Evolutionary conservation across 2,797 vertebrate species (phyloP).

Genomic region (Sebastes matsubarae): DNA sequence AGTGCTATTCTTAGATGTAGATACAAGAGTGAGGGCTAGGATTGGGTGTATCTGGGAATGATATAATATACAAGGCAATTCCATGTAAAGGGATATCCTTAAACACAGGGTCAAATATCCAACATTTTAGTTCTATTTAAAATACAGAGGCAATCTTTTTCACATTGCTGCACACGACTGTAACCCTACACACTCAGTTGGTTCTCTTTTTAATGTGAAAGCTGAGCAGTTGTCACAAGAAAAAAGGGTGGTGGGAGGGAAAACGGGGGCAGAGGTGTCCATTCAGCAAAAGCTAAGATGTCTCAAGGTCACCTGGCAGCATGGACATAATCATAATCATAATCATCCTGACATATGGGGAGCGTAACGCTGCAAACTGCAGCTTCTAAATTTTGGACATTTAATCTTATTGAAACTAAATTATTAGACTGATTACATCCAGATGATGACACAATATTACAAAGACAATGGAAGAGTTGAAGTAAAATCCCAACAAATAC

Average conservation of each 20-base stretch:
- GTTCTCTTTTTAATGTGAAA: not conserved
- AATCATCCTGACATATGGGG: not conserved
- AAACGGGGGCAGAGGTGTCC: not conserved
- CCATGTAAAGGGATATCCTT: not conserved
- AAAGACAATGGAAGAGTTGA: not conserved
- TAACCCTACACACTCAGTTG: not conserved
- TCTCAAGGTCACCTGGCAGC: not conserved
- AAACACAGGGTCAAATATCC: not conserved
- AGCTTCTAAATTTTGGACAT: not conserved
- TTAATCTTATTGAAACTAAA: not conserved
- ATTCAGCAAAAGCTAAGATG: not conserved
- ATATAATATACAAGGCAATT: not conserved
- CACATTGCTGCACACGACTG: not conserved
- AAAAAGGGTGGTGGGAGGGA: not conserved
- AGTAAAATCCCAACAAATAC: no score
- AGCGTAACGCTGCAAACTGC: not conserved
- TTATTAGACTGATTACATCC: not conserved
- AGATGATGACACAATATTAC: not conserved
- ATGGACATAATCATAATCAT: not conserved
- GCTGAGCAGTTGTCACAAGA: not conserved
- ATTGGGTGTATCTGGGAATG: not conserved
- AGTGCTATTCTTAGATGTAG: slow-evolving; percentile 45
- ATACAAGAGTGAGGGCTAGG: not conserved
- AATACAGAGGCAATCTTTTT: not conserved
- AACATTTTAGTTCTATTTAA: not conserved